Evolutionary conservation across 2,888 invertebrate species (phyloP).

Genomic region (Agonopterix subpropinquella): DNA sequence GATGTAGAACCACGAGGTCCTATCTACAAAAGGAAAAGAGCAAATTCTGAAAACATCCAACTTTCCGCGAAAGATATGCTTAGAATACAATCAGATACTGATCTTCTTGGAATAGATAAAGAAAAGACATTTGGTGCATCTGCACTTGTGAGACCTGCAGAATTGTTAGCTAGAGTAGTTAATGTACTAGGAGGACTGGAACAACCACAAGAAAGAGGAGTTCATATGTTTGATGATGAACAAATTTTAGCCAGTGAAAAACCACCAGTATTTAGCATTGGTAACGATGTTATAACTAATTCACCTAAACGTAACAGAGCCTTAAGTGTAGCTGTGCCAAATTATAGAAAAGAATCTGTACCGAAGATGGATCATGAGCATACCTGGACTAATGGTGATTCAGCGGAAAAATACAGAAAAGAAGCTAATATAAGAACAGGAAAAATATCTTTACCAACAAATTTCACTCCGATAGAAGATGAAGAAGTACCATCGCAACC

Average conservation of each 20-base stretch:
- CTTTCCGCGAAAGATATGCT: conserved; percentile 64
- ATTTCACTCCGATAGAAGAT: conserved; percentile 18
- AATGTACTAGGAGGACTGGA: conserved; percentile 82
- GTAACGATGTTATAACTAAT: conserved; percentile 51
- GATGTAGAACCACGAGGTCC: conserved; percentile 71
- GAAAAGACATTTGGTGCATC: conserved; percentile 84
- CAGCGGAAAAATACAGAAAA: conserved; percentile 75
- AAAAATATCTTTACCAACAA: conserved; percentile 55
- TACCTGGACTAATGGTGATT: conserved; percentile 82
- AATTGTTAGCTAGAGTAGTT: conserved; percentile 84
- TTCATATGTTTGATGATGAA: conserved; percentile 83
- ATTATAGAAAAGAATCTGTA: conserved; percentile 57
- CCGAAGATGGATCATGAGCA: conserved; percentile 66
- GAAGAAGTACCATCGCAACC: conserved; percentile 27
- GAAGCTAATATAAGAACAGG: conserved; percentile 61
- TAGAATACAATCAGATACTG: conserved; percentile 86
- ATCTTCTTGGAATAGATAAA: conserved; percentile 85
- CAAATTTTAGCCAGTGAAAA: conserved; percentile 84
- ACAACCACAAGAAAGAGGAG: conserved; percentile 67
- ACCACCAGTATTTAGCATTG: conserved; percentile 73
- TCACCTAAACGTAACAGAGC: conserved; percentile 74
- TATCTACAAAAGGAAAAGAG: conserved; percentile 71
- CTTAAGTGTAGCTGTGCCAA: conserved; percentile 75
- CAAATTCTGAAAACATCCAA: conserved; percentile 79
- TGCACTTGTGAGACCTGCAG: conserved; percentile 84